These are phyloP conservation scores for Andrena minutula DNA, from an alignment of 2,888 invertebrate species.

Conservation along the genomic window DNA sequence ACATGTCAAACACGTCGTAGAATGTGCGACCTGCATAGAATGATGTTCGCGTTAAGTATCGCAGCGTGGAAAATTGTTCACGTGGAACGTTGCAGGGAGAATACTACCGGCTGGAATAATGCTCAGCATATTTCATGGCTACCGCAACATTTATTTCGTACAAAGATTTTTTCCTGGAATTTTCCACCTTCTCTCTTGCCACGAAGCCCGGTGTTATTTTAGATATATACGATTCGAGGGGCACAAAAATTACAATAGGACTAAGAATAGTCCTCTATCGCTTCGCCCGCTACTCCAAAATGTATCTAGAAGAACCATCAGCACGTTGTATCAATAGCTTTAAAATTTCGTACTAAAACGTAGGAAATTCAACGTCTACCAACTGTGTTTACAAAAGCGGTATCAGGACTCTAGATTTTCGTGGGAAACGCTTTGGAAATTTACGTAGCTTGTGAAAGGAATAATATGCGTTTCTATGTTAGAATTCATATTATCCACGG, in stretches of 20 bases:
- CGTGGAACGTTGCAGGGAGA: slow-evolving; percentile 37
- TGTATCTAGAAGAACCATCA: not conserved
- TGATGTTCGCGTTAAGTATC: slow-evolving; percentile 53
- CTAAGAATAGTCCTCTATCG: no score
- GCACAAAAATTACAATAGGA: not conserved
- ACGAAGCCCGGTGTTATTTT: not conserved
- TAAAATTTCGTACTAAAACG: not conserved
- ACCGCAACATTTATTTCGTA: slow-evolving; percentile 32
- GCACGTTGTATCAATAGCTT: not conserved
- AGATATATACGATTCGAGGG: not conserved
- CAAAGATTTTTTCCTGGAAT: slow-evolving; percentile 23
- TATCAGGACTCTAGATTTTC: not conserved
- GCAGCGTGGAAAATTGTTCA: slow-evolving; percentile 53
- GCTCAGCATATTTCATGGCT: slow-evolving; percentile 43
- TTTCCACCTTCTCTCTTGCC: not conserved
- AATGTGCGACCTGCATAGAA: slow-evolving; percentile 25
- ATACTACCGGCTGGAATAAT: slow-evolving; percentile 30
- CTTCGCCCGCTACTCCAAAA: no score
- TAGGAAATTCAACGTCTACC: no score
- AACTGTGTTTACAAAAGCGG: not conserved
- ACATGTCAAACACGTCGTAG: slow-evolving; percentile 38
- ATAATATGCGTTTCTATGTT: slow-evolving; percentile 10
- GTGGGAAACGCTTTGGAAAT: not conserved
- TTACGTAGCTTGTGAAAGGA: not conserved
- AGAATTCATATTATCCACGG: slow-evolving; percentile 15